Evolutionary conservation across 23 tunicate genomes (phyloP).

Genomic region (Halocynthia roretzi): DNA sequence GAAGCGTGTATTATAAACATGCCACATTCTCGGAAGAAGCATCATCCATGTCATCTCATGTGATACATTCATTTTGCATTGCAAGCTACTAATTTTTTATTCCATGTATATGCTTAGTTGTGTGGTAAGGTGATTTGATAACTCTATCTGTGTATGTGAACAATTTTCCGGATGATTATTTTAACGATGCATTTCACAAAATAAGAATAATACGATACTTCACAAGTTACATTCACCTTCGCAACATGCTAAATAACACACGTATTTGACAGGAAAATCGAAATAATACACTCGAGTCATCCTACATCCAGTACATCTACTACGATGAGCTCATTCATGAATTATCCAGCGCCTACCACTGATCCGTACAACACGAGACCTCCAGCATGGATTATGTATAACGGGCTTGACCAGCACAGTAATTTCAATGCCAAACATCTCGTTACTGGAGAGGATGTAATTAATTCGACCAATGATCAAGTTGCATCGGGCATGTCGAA

Average conservation of each 20-base stretch:
- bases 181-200: not conserved
- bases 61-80: too few species aligned
- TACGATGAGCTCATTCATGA: constrained; percentile 79
- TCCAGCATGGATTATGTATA: constrained; percentile 26
- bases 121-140: too few species aligned
- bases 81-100: too few species aligned
- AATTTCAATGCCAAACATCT: constrained; percentile 9
- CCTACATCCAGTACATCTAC: too few species aligned
- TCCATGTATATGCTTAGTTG: too few species aligned
- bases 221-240: not conserved
- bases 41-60: too few species aligned
- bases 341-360: constrained; percentile 58
- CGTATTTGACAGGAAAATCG: not conserved
- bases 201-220: not conserved
- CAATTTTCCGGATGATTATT: not conserved
- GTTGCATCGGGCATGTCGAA: not conserved
- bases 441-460: constrained; percentile 7
- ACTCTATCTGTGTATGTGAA: not conserved
- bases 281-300: not conserved
- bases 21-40: too few species aligned
- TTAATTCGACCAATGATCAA: not conserved
- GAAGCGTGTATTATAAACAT: too few species aligned
- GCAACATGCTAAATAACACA: not conserved
- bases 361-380: constrained; percentile 38
- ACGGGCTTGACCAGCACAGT: not conserved